Conservation (phyloP, 1,140 invertebrate species). For the Zelostemma sp. region DNA sequence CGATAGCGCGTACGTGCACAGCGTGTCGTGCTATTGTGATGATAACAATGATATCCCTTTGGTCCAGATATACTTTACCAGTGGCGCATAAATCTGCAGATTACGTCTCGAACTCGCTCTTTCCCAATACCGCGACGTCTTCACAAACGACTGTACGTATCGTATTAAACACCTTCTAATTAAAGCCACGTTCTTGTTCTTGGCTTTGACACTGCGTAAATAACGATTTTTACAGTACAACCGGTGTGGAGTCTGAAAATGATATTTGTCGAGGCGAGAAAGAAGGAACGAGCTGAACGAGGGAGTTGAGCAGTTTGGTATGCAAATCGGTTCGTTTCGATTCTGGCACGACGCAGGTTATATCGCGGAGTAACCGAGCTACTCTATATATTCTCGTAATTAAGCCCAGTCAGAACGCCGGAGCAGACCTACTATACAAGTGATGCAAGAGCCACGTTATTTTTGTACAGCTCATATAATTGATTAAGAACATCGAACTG, state of each 20-base stretch:
- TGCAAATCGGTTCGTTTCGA: slow-evolving; percentile 59
- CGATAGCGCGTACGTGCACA: slow-evolving; percentile 60
- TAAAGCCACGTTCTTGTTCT: slow-evolving; percentile 20
- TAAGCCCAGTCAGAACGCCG: slow-evolving; percentile 64
- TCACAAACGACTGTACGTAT: too few relatives aligned
- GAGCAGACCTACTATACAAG: slow-evolving; percentile 31
- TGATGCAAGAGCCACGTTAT: slow-evolving; percentile 35
- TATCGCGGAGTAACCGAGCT: too few relatives aligned
- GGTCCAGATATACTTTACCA: slow-evolving; percentile 44
- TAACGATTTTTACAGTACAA: slow-evolving; percentile 39
- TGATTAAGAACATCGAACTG: slow-evolving; percentile 47
- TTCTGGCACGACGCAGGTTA: slow-evolving; percentile 42
- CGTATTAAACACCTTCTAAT: too few relatives aligned
- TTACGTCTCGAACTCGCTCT: too few relatives aligned
- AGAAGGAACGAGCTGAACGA: too few relatives aligned
- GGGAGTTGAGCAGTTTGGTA: slow-evolving; percentile 35
- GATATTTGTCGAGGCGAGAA: slow-evolving; percentile 38
- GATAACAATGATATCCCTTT: slow-evolving; percentile 63
- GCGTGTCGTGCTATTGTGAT: slow-evolving; percentile 64
- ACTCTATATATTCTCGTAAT: slow-evolving; percentile 65
- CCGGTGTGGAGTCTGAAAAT: slow-evolving; percentile 38
- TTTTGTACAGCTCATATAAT: slow-evolving; percentile 36
- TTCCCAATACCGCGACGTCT: too few relatives aligned
- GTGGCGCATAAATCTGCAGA: slow-evolving; percentile 59
- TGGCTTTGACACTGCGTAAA: slow-evolving; percentile 25